Evolutionary conservation across 2,797 vertebrate genomes (phyloP), one percentile per base, ranked within the genome.

Genomic region (Spondyliosoma cantharus): DNA sequence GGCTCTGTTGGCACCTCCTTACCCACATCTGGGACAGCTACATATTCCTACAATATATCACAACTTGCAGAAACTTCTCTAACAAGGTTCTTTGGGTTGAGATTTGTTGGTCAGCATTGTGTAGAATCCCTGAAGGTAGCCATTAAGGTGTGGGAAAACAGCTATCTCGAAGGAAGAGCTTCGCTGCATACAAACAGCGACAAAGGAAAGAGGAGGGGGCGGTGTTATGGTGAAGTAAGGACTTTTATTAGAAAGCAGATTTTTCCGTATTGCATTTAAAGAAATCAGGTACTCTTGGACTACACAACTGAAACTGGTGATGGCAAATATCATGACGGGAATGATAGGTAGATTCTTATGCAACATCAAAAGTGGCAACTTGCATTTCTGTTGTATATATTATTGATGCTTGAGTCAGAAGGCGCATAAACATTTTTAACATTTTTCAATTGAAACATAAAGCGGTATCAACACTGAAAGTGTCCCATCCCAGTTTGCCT

Each of bases 171-270:
- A 69, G 22, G 67, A 20, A 78, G 3, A 53, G 37, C 5, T 7
- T 12, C 2, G 20, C 3, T 27, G 65, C 16, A 19, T 54, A 48
- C 12, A 65, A 25, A 80, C n/a, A 53, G 7, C 86, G 42, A 83
- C 50, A 15, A 24, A 82, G 62, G 20, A 50, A 58, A 73, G 27
- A 60, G 5, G 42, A 57, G 24, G 48, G 14, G 48, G 14, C 70
- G 65, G 20, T 66, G 3, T 37, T 80, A 79, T 91, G 90, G 90
- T 95, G 93, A 94, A 94, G 93, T 93, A 91, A 94, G 85, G 89
- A 91, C 72, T 94, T 96, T 96, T 95, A 96, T 95, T 95, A 95
- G 90, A 95, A 95, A 95, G 94, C 94, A 93, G 86, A 92, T 86
- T 93, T 91, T 93, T 94, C 88, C 90, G 92, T 94, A 94, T 94